A percentile compares a stretch with the other conserved stretches of the same genome.
Conservation (phyloP, 2,113 vertebrate species). For the Hydrochoerus hydrochaeris region DNA sequence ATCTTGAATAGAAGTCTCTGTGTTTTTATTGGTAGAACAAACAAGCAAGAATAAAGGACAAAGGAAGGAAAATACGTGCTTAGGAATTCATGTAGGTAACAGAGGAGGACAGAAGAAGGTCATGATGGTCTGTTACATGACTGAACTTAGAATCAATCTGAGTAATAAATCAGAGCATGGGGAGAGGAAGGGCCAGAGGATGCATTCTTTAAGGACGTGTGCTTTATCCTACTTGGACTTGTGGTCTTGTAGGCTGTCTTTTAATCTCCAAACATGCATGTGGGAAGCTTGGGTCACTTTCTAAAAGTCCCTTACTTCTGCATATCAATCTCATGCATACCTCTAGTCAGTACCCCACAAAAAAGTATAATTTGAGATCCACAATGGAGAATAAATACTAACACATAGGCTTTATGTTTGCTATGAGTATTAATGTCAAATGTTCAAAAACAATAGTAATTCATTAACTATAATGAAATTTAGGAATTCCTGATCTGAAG, state of each 20-base stretch:
- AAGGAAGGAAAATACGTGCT: not conserved
- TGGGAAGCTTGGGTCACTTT: not conserved
- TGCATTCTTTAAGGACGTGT: too few relatives aligned
- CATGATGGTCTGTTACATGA: not conserved
- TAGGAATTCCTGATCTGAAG: not conserved
- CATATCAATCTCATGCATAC: not conserved
- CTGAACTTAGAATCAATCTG: not conserved
- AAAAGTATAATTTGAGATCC: not conserved
- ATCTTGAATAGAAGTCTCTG: too few relatives aligned
- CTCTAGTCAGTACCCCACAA: not conserved
- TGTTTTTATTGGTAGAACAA: too few relatives aligned
- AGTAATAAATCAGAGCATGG: not conserved
- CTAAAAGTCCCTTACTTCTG: not conserved
- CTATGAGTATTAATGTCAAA: not conserved
- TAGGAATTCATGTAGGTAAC: not conserved
- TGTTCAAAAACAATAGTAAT: not conserved
- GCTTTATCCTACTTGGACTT: not conserved
- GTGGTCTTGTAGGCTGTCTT: not conserved
- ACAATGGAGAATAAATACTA: not conserved
- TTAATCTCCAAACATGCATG: not conserved
- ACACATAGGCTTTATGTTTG: not conserved
- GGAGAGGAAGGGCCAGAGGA: not conserved
- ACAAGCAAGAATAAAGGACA: not conserved
- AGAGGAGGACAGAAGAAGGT: not conserved
- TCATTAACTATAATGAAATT: not conserved